phyloP scores from a whole-genome alignment of 2,888 invertebrate genomes.

The Dusona sp. region DNA sequence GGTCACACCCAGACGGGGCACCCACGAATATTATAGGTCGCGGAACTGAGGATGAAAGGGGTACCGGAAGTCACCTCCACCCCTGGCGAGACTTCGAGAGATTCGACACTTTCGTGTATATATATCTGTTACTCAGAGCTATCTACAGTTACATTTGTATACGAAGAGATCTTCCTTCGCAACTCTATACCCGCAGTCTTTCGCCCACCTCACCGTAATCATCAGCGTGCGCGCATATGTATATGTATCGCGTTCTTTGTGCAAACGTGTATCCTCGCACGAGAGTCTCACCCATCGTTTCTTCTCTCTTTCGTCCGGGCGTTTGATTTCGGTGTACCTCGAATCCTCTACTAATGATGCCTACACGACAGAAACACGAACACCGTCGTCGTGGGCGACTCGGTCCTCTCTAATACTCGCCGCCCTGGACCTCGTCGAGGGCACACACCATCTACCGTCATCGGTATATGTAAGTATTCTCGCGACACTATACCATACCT shows the following conservation, averaged over 20 bases:
- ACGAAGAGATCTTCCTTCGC: conserved; percentile 56
- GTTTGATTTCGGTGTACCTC: conserved; percentile 80
- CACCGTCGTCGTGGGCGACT: conserved; percentile 82
- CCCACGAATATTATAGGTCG: conserved; percentile 78
- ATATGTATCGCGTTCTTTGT: conserved; percentile 55
- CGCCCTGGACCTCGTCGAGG: conserved; percentile 62
- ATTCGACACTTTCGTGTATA: conserved; percentile 66
- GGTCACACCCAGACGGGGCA: conserved; percentile 80
- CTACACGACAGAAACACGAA: conserved; percentile 80
- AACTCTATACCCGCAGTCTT: conserved; percentile 41
- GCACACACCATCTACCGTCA: conserved; percentile 52
- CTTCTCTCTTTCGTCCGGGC: conserved; percentile 70
- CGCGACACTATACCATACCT: conserved; percentile 47
- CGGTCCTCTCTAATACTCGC: conserved; percentile 79
- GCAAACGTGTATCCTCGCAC: conserved; percentile 63
- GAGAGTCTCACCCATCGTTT: conserved; percentile 77
- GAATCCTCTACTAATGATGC: conserved; percentile 81
- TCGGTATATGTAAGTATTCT: conserved; percentile 23
- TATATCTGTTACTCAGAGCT: conserved; percentile 46
- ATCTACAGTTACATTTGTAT: conserved; percentile 54
- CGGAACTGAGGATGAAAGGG: conserved; percentile 23
- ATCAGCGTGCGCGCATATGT: conserved; percentile 61
- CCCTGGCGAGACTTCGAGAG: conserved; percentile 53
- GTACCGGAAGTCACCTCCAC: conserved; percentile 72
- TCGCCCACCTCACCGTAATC: conserved; percentile 63